These are phyloP conservation scores for Rhynchophorus ferrugineus DNA, from an alignment of 1,140 invertebrate genomes.

Conservation along the genomic window DNA sequence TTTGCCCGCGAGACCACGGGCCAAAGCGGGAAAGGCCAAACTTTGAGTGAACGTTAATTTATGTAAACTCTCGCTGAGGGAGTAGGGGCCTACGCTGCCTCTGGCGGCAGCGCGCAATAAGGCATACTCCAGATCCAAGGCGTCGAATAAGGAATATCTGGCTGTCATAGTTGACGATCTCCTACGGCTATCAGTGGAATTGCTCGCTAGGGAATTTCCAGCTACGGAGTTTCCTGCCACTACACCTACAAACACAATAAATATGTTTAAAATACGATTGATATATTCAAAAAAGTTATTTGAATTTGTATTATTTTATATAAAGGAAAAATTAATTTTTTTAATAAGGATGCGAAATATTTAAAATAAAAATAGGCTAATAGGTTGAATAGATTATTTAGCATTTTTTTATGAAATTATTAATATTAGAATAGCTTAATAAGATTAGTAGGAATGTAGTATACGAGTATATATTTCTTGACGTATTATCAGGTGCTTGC, in stretches of 20 bases:
- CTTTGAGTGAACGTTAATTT: conserved; percentile 70
- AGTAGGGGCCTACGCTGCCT: conserved; percentile 64
- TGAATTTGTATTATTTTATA: no score
- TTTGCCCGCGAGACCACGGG: conserved; percentile 59
- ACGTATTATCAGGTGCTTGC: no score
- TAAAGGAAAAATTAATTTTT: no score
- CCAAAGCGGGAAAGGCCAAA: conserved; percentile 63
- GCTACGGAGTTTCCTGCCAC: conserved; percentile 37
- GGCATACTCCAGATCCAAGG: conserved; percentile 62
- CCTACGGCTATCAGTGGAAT: conserved; percentile 40
- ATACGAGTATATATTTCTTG: no score
- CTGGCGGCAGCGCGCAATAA: conserved; percentile 57
- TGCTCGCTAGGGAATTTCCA: conserved; percentile 38
- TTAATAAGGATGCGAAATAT: no score
- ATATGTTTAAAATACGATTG: no score
- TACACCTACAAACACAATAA: conserved; percentile 19
- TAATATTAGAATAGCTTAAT: no score
- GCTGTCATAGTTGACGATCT: conserved; percentile 45
- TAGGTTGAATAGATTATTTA: no score
- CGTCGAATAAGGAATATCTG: conserved; percentile 61
- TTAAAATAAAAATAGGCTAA: no score
- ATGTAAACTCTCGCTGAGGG: conserved; percentile 62
- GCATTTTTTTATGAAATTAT: no score
- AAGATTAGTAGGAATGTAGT: no score
- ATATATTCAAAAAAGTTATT: no score